Evolutionary conservation across 2,888 invertebrate genomes (phyloP).

Genomic region (Aromia moschata): DNA sequence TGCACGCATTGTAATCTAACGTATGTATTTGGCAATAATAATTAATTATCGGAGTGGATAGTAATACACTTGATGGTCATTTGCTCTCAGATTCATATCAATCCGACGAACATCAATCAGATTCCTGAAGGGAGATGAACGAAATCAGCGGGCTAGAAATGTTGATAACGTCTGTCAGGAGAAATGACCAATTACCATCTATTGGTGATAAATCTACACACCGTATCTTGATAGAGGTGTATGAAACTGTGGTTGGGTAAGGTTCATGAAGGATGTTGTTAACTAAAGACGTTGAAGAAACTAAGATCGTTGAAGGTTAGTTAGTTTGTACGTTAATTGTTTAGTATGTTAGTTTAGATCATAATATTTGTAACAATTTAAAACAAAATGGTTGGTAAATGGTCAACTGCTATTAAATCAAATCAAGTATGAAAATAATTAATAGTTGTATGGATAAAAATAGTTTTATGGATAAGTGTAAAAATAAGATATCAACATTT

Average conservation of each 20-base stretch:
- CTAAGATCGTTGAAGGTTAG: too few species aligned
- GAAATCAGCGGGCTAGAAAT: constrained; percentile 39
- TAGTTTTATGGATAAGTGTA: too few species aligned
- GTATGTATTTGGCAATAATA: constrained; percentile 38
- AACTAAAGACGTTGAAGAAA: too few species aligned
- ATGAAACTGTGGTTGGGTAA: background rate
- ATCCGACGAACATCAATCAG: constrained; percentile 46
- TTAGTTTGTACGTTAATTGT: too few species aligned
- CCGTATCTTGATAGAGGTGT: constrained; percentile 5
- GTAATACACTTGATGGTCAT: constrained; percentile 46
- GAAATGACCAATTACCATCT: constrained; percentile 39
- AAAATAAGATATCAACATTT: too few species aligned
- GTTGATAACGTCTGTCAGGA: constrained; percentile 40
- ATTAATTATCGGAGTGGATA: constrained; percentile 43
- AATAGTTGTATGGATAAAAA: too few species aligned
- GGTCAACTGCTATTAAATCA: too few species aligned
- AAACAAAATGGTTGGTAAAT: too few species aligned
- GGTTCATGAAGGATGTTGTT: too few species aligned
- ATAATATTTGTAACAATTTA: too few species aligned
- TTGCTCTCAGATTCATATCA: constrained; percentile 45
- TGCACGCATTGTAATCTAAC: constrained; percentile 30
- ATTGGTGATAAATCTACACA: constrained; percentile 30
- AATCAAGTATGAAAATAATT: too few species aligned
- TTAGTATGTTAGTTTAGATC: too few species aligned
- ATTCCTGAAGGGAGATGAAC: constrained; percentile 35